A percentile compares a stretch with the other conserved stretches of the same genome.
Conservation (phyloP, 2,113 vertebrate genomes). For the Taxidea taxus region DNA sequence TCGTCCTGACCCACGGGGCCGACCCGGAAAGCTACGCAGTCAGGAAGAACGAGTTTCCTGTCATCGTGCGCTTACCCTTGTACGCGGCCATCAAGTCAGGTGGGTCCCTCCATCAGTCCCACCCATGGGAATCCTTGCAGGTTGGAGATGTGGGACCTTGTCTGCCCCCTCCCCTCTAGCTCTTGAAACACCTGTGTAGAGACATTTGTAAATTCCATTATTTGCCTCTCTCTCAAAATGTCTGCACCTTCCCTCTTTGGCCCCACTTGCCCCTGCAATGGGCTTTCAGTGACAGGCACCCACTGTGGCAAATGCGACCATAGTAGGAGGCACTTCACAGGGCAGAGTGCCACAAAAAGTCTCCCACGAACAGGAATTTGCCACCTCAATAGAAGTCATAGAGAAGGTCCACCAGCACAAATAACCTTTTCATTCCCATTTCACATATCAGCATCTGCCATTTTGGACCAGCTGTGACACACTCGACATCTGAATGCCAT, state of each 20-base stretch:
- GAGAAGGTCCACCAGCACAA: not conserved
- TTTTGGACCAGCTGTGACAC: not conserved
- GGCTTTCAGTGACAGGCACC: not conserved
- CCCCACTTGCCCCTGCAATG: not conserved
- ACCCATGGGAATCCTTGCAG: fast-evolving
- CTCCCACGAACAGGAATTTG: not conserved
- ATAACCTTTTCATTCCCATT: slow-evolving; percentile 12
- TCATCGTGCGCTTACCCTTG: slow-evolving; percentile 90
- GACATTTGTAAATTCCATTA: not conserved
- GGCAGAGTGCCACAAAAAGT: not conserved
- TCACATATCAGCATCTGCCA: not conserved
- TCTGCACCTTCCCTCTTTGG: not conserved
- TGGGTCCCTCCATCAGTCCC: slow-evolving; percentile 57
- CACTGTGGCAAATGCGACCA: not conserved
- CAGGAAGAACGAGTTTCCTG: slow-evolving; percentile 89
- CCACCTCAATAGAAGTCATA: fast-evolving
- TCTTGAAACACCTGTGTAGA: not conserved
- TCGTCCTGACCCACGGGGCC: slow-evolving; percentile 88
- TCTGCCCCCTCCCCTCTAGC: not conserved
- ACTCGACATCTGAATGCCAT: fast-evolving
- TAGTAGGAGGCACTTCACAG: fast-evolving
- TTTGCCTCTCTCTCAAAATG: not conserved
- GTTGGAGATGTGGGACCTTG: fast-evolving
- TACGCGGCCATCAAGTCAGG: slow-evolving; percentile 93
- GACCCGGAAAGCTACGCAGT: slow-evolving; percentile 89